Conservation (phyloP, 2,797 vertebrate genomes). For the Hyperoplus immaculatus region DNA sequence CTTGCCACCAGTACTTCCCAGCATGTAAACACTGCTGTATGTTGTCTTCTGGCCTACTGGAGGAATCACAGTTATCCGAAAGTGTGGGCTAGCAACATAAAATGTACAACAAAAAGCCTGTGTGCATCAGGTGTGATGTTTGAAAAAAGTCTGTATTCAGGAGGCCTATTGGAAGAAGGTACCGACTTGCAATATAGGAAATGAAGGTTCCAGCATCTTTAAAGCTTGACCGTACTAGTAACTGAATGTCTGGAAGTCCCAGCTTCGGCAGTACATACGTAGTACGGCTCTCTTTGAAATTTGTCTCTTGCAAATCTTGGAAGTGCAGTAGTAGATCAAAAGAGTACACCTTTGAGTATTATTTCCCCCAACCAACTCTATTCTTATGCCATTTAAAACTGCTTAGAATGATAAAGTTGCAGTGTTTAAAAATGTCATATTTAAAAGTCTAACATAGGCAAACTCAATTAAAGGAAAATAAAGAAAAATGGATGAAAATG, state of each 20-base stretch:
- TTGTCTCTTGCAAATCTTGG: not conserved
- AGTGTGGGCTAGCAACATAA: not conserved
- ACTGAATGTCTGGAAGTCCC: not conserved
- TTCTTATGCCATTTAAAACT: constrained; percentile 2
- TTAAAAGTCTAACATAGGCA: constrained; percentile 1
- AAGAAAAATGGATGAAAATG: constrained; percentile 18
- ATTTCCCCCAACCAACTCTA: not conserved
- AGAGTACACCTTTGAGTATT: constrained; percentile 4
- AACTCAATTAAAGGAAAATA: constrained; percentile 18
- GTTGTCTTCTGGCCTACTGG: not conserved
- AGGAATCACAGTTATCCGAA: too few relatives aligned
- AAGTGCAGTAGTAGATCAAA: constrained; percentile 20
- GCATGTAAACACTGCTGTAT: not conserved
- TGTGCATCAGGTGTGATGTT: not conserved
- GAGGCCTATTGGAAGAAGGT: not conserved
- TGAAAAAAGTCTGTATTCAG: not conserved
- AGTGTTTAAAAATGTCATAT: not conserved
- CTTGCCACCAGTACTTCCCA: accelerated
- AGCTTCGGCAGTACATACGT: too few relatives aligned
- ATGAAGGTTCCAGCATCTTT: not conserved
- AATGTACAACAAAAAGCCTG: not conserved
- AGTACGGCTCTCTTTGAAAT: not conserved
- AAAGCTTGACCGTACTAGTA: not conserved
- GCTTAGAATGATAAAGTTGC: not conserved
- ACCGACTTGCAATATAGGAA: not conserved